Evolutionary conservation across 2,797 vertebrate species (phyloP).

Genomic region (Iguana delicatissima): DNA sequence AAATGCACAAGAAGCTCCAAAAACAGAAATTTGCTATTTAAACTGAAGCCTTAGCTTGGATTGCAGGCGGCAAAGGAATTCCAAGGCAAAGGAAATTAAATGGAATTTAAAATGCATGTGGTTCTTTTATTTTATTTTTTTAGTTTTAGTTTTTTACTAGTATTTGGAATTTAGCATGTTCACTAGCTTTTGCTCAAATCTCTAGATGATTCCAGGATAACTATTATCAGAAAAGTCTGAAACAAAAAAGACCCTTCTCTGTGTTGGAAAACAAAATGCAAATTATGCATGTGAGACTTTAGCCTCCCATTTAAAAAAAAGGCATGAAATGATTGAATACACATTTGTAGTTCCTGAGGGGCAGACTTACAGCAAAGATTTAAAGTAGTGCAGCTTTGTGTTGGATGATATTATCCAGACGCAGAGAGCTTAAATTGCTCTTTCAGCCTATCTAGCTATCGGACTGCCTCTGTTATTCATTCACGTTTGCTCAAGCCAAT

Average conservation of each 20-base stretch:
- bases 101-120: not conserved
- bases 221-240: not conserved
- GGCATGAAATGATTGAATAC: slow-evolving; percentile 39
- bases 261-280: slow-evolving; percentile 26
- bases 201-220: not conserved
- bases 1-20: not conserved
- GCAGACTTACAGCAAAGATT: slow-evolving; percentile 20
- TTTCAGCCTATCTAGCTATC: slow-evolving; percentile 9
- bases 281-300: slow-evolving; percentile 26
- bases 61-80: slow-evolving; percentile 19
- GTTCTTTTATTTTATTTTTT: too few relatives aligned
- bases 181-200: not conserved
- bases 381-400: slow-evolving; percentile 21
- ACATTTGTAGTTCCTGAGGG: not conserved
- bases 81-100: slow-evolving; percentile 20
- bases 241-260: slow-evolving; percentile 18
- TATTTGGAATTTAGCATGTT: not conserved
- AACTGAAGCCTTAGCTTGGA: slow-evolving; percentile 13
- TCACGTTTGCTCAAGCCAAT: slow-evolving; percentile 27
- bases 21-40: slow-evolving; percentile 7
- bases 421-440: slow-evolving; percentile 33
- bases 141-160: not conserved
- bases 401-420: slow-evolving; percentile 34
- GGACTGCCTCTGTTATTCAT: slow-evolving; percentile 23
- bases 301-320: not conserved